Base-by-base conservation (phyloP, 2,113 vertebrate species). In the Nothobranchius kuhntae region DNA sequence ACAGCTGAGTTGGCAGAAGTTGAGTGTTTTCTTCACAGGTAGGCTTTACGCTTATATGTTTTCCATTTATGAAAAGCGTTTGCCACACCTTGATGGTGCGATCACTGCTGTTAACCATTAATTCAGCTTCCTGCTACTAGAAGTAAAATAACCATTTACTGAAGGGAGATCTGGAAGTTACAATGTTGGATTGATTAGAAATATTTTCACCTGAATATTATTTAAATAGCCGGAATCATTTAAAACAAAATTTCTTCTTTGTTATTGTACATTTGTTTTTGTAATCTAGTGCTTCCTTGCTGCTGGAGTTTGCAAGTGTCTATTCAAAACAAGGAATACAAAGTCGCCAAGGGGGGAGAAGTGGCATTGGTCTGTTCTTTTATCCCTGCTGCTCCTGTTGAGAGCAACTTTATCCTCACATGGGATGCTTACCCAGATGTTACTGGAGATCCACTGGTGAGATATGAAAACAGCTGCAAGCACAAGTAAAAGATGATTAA, bases 351-450 rank as follows among this genome's bases (percentile, higher is more conserved):
- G 66, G 96, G 95, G 35, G 58, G 9, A 0, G 84, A 91, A 0
- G 71, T 69, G 15, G 90, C 73, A 5, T 74, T 99, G 6, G 89
- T 9, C 0, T 99, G 97, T 42, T 60, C 26, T 36, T 98, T 95
- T 53, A 4, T 7, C 13, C 93, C 93, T 0, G 7, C 53, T 0
- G 1, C 0, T 0, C 0, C 0, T 0, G 0, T 12, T 4, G 0
- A 0, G 0, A 0, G 0, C 0, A 64, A 54, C 6, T 52, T 92
- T 0, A 0, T 91, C 13, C 47, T 91, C 12, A 63, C 61, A n/a
- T 96, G 95, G 95, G 70, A 80, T 0, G 15, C 13, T 6, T 26
- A 13, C 45, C 65, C 80, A 1, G 68, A 84, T 3, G 62, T 58
- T 1, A 0, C 0, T 8, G 61, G 63, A 13, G 70, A 52, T 0